These are phyloP conservation scores for Sebastes matsubarae DNA, from an alignment of 2,797 vertebrate species.

Conservation along the genomic window DNA sequence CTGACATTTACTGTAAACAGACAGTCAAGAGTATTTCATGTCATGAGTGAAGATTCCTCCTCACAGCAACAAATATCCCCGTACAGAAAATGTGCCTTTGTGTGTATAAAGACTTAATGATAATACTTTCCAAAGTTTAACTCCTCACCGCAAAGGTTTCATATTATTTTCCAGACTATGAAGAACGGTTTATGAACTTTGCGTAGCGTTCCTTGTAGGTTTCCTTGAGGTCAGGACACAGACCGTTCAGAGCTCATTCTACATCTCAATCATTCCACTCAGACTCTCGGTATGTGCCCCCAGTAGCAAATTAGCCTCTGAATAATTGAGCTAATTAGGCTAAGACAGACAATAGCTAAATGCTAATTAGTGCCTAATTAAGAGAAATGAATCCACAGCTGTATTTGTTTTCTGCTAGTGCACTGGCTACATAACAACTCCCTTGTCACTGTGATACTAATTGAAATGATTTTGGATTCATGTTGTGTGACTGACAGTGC, in stretches of 20 bases:
- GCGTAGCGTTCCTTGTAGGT: constrained; percentile 13
- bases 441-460: constrained; percentile 54
- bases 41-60: not conserved
- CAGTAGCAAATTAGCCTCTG: constrained; percentile 66
- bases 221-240: constrained; percentile 47
- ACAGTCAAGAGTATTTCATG: not conserved
- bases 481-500: constrained; percentile 54
- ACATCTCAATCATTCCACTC: constrained; percentile 67
- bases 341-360: constrained; percentile 77
- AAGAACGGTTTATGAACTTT: constrained; percentile 4
- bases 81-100: not conserved
- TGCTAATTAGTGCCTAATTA: constrained; percentile 77
- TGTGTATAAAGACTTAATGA: not conserved
- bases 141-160: not conserved
- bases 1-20: constrained; percentile 17
- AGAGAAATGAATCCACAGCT: constrained; percentile 72
- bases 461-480: constrained; percentile 54
- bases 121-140: not conserved
- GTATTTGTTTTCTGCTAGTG: constrained; percentile 68
- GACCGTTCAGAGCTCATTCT: constrained; percentile 36
- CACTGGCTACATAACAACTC: constrained; percentile 57
- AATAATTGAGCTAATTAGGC: constrained; percentile 79
- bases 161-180: not conserved
- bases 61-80: not conserved
- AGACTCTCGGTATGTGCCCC: constrained; percentile 49